Base-by-base conservation (phyloP, 2,888 invertebrate species). In the Tenthredo distinguenda region DNA sequence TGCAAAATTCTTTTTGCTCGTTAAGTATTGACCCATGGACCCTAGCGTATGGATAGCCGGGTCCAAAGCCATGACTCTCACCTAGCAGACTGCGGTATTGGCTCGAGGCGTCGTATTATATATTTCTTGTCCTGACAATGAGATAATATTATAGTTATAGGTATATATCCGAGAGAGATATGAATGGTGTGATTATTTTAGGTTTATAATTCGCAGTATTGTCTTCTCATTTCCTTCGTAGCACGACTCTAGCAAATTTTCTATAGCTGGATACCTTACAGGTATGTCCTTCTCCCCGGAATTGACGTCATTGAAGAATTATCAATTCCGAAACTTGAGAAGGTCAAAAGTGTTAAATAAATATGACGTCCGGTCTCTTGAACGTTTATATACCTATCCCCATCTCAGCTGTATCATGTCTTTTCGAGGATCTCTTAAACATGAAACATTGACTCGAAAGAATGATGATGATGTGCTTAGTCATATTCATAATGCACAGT, bases 11-110 rank as follows among this genome's bases (percentile, higher is more conserved):
- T 81, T 62, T 81, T 58, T 40, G 58, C 81, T 81, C 62, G 37
- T 81, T 81, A 81, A 62, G 40, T 58, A 81, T 62, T 81, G 81
- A 81, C 81, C 81, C 81, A 62, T 58, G 81, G 81, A 81, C 81
- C 81, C 37, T 37, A 21, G 62, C n/a, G 62, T 62, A 81, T 34
- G 26, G 58, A 58, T 77, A 58, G 21, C 79, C 10, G 79, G 62
- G 62, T 81, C 81, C 40, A 62, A 81, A 62, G 81, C 62, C 21
- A 26, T 81, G 81, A 37, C 81, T 62, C 43, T 74, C n/a, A 74
- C 43, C 72, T 72, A 62, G 10, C 10, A 55, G 55, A 2, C 4
- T 21, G 10, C 21, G 62, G 12, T 10, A 62, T 62, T 62, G 62
- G 62, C 62, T 21, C 2, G 26, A 62, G 62, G 62, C 62, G 62